A percentile compares a stretch with the other conserved stretches of the same genome.
phyloP scores from a whole-genome alignment of 2,888 invertebrate genomes.

The Matsumyia berberina region DNA sequence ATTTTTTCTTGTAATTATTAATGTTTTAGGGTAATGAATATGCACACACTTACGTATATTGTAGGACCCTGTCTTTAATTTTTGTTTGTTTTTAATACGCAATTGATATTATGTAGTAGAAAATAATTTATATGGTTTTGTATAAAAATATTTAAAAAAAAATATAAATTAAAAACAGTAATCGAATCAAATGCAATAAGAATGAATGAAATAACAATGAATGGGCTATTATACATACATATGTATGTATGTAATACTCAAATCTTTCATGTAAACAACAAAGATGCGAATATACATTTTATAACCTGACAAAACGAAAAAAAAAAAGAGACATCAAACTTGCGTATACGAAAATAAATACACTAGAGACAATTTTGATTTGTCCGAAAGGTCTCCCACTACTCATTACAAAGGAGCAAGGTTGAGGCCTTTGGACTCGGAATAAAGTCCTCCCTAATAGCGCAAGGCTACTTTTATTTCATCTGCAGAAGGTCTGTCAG shows the following conservation, averaged over 20 bases:
- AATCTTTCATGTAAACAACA: conserved; percentile 46
- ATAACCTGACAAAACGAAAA: conserved; percentile 40
- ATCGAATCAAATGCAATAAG: conserved; percentile 69
- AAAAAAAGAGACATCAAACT: conserved; percentile 7
- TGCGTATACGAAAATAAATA: conserved; percentile 24
- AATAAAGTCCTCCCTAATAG: too few relatives aligned
- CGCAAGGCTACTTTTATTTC: too few relatives aligned
- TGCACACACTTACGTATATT: conserved; percentile 41
- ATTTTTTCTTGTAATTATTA: conserved; percentile 7
- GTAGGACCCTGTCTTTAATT: conserved; percentile 22
- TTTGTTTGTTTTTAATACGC: conserved; percentile 1
- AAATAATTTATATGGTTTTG: conserved; percentile 61
- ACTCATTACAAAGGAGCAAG: too few relatives aligned
- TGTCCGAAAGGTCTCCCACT: too few relatives aligned
- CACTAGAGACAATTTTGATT: too few relatives aligned
- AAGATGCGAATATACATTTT: conserved; percentile 38
- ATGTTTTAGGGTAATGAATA: conserved; percentile 33
- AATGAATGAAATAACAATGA: conserved; percentile 33
- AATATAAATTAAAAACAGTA: conserved; percentile 42
- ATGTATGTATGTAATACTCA: conserved; percentile 35
- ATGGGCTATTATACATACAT: conserved; percentile 55
- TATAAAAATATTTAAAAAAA: conserved; percentile 36
- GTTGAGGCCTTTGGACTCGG: too few relatives aligned
- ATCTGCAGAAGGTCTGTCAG: too few relatives aligned
- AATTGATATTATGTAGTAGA: conserved; percentile 40